Evolutionary conservation across 2,113 vertebrate genomes (phyloP).

Genomic region (Hylia prasina): DNA sequence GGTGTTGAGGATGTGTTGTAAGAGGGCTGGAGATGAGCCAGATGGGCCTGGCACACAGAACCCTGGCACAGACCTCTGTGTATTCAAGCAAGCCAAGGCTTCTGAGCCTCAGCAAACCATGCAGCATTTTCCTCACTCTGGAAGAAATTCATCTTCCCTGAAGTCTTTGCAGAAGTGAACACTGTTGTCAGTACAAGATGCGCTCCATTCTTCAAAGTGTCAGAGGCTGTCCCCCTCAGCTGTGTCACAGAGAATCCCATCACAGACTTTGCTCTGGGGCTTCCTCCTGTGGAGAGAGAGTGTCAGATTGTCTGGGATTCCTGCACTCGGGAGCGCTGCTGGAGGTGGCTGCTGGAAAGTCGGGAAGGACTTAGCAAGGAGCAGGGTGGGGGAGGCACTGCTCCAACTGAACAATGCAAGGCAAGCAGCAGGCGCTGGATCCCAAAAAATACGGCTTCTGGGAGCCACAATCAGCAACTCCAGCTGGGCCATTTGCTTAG

Average conservation of each 20-base stretch:
- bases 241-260: neutral
- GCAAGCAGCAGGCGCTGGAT: neutral
- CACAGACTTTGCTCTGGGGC: neutral
- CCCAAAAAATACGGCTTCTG: constrained; percentile 29
- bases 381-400: neutral
- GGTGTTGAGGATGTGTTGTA: neutral
- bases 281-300: neutral
- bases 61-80: neutral
- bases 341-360: neutral
- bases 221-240: neutral
- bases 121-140: neutral
- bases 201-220: neutral
- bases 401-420: constrained; percentile 16
- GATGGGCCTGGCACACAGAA: neutral
- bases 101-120: neutral
- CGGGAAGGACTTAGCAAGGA: neutral
- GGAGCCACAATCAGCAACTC: constrained; percentile 28
- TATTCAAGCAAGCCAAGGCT: neutral
- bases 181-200: neutral
- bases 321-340: neutral
- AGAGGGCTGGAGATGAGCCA: neutral
- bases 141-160: neutral
- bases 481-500: constrained; percentile 61
- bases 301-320: neutral
- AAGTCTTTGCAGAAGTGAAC: neutral